These are phyloP conservation scores for Sakesphorus luctuosus DNA, from an alignment of 2,113 vertebrate genomes.

Conservation along the genomic window DNA sequence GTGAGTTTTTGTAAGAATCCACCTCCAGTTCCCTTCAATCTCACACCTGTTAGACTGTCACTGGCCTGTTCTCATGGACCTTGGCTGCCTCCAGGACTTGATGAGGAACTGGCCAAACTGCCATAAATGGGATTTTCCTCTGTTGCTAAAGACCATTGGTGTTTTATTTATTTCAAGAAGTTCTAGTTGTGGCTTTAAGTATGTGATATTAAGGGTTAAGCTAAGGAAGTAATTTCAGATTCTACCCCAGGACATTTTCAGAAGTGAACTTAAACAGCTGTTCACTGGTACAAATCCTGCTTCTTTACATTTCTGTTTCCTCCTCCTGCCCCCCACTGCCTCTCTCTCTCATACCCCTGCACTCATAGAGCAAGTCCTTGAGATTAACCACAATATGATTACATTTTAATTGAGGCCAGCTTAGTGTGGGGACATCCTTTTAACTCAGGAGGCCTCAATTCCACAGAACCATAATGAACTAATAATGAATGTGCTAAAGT, in stretches of 20 bases:
- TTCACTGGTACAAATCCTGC: neutral
- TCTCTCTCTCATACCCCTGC: neutral
- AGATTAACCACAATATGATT: conserved; percentile 69
- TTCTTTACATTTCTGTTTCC: neutral
- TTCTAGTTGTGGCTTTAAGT: neutral
- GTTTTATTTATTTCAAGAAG: neutral
- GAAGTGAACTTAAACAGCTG: neutral
- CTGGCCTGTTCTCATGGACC: neutral
- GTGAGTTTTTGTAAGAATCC: neutral
- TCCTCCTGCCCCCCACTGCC: neutral
- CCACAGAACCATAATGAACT: conserved; percentile 69
- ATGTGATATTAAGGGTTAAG: neutral
- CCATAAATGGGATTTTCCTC: neutral
- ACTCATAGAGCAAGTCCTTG: neutral
- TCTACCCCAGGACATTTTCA: neutral
- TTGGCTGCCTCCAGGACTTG: neutral
- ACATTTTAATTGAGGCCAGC: conserved; percentile 72
- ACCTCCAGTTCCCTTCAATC: neutral
- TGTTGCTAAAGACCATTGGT: neutral
- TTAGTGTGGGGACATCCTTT: conserved; percentile 65
- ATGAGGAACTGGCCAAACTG: neutral
- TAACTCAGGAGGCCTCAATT: conserved; percentile 70
- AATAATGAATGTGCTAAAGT: conserved; percentile 69
- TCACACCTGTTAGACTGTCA: neutral
- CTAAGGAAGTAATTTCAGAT: neutral